phyloP scores from a whole-genome alignment of 2,797 vertebrate genomes.

The Periophthalmus magnuspinnatus region DNA sequence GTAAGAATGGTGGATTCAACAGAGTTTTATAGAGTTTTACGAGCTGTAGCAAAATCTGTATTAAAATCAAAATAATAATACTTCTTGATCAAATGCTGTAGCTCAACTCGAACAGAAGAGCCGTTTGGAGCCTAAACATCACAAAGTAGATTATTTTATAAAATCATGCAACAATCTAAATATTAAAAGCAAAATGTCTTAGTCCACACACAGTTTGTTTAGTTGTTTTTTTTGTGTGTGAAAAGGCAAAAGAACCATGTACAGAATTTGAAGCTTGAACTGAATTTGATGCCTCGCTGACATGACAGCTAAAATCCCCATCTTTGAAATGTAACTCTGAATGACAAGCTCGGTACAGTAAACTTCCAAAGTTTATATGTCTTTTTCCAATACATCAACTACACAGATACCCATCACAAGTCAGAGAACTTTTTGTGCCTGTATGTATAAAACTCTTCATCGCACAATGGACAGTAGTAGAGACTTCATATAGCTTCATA shows the following conservation, averaged over 20 bases:
- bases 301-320: not conserved
- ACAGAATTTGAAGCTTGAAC: not conserved
- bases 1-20: not conserved
- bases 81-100: too few relatives aligned
- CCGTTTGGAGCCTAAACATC: too few relatives aligned
- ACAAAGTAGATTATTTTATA: too few relatives aligned
- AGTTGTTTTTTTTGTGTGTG: not conserved
- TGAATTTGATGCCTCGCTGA: not conserved
- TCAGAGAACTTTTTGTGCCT: not conserved
- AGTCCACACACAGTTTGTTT: too few relatives aligned
- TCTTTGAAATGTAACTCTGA: conserved; percentile 6
- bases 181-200: too few relatives aligned
- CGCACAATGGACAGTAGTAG: not conserved
- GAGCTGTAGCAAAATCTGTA: too few relatives aligned
- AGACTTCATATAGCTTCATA: not conserved
- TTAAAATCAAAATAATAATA: too few relatives aligned
- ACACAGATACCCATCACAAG: not conserved
- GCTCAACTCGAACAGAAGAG: too few relatives aligned
- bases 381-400: not conserved
- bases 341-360: not conserved
- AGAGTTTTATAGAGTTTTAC: not conserved
- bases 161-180: too few relatives aligned
- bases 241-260: not conserved
- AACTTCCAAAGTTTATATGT: not conserved
- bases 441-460: not conserved